These are phyloP conservation scores for Alouatta palliata DNA, from an alignment of 2,113 vertebrate genomes.

Conservation along the genomic window DNA sequence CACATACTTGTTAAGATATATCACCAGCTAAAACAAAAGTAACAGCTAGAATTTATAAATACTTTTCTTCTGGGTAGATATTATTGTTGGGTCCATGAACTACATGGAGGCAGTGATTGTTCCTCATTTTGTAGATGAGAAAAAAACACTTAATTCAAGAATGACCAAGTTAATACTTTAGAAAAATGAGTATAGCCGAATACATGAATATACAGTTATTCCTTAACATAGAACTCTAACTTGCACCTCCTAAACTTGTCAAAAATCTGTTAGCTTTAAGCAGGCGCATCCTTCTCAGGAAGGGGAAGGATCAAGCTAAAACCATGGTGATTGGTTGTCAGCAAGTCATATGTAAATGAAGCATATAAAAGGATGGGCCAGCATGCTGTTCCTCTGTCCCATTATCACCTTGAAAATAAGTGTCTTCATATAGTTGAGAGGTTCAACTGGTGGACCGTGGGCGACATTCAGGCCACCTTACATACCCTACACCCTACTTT, in stretches of 20 bases:
- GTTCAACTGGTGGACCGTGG: neutral
- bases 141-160: neutral
- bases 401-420: neutral
- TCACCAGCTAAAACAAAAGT: neutral
- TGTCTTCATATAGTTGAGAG: neutral
- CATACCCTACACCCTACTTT: neutral
- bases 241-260: constrained; percentile 14
- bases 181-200: neutral
- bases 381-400: no score
- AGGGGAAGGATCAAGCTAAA: neutral
- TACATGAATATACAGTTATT: neutral
- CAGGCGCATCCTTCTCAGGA: neutral
- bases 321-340: neutral
- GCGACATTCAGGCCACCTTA: neutral
- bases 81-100: neutral
- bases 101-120: neutral
- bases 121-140: neutral
- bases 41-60: neutral
- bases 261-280: neutral
- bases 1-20: neutral
- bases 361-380: neutral
- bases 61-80: neutral
- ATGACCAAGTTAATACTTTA: neutral
- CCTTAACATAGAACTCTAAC: neutral
- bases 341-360: neutral